Evolutionary conservation across 2,888 invertebrate genomes (phyloP).

Genomic region (Petrolisthes cinctipes): DNA sequence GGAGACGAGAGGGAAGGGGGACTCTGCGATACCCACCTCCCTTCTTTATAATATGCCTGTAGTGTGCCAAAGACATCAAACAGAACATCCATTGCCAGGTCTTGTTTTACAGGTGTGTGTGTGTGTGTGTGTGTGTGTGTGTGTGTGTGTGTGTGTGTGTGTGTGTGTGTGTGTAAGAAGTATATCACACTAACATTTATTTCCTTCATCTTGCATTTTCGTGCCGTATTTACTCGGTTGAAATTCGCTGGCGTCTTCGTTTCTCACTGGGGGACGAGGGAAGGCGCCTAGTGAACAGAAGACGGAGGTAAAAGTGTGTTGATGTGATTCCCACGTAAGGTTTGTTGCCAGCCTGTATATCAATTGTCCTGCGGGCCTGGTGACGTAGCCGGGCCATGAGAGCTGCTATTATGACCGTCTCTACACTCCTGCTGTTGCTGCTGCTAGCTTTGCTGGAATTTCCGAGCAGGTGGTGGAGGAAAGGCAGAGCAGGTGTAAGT

Average conservation of each 20-base stretch:
- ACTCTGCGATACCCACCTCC: no score
- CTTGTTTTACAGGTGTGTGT: background rate
- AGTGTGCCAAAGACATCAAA: no score
- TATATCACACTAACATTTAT: no score
- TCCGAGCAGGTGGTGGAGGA: slow-evolving; percentile 28
- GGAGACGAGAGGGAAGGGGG: no score
- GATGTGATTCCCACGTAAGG: background rate
- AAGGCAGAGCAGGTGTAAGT: background rate
- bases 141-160: background rate
- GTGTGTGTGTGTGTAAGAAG: background rate
- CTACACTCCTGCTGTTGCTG: no score
- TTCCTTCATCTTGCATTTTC: no score
- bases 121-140: background rate
- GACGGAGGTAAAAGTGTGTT: background rate
- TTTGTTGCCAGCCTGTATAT: no score
- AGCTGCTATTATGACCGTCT: no score
- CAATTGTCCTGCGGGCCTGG: no score
- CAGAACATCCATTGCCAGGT: no score
- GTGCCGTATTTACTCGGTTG: background rate
- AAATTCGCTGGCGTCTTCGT: background rate
- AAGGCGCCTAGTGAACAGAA: background rate
- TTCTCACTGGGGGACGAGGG: background rate
- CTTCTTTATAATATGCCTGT: no score
- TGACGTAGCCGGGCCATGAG: no score
- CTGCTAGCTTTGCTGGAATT: slow-evolving; percentile 12